These are phyloP conservation scores for Sebastes taczanowskii DNA, from an alignment of 2,797 vertebrate species.

Conservation along the genomic window DNA sequence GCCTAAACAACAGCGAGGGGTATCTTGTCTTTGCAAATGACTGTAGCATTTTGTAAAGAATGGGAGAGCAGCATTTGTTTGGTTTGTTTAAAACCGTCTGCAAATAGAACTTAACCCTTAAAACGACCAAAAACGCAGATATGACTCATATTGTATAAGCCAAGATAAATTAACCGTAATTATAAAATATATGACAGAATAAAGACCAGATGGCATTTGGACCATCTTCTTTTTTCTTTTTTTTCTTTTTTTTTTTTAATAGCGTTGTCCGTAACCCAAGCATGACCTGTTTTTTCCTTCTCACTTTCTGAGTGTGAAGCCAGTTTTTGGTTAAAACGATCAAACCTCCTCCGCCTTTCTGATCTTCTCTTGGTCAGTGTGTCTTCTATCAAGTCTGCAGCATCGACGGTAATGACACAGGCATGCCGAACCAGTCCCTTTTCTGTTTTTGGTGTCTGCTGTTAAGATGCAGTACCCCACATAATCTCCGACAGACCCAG, in stretches of 20 bases:
- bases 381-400: conserved; percentile 15
- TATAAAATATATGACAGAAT: background rate
- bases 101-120: conserved; percentile 10
- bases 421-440: background rate
- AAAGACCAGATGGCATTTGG: conserved; percentile 26
- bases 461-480: conserved; percentile 1
- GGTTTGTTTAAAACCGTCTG: conserved; percentile 23
- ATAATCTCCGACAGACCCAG: conserved; percentile 33
- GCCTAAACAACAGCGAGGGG: conserved; percentile 68
- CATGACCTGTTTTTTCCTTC: conserved; percentile 1
- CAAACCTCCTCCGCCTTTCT: conserved; percentile 28
- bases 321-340: conserved; percentile 26
- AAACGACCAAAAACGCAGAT: conserved; percentile 10
- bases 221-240: background rate
- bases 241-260: background rate
- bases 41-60: conserved; percentile 49
- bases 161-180: background rate
- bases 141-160: background rate
- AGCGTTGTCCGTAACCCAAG: background rate
- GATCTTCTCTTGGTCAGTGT: conserved; percentile 14
- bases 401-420: conserved; percentile 13
- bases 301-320: conserved; percentile 6
- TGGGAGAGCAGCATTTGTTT: conserved; percentile 33
- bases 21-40: conserved; percentile 64
- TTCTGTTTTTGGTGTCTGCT: conserved; percentile 12